phyloP scores from a whole-genome alignment of 2,888 invertebrate genomes.

The Ormyrus pomaceus region DNA sequence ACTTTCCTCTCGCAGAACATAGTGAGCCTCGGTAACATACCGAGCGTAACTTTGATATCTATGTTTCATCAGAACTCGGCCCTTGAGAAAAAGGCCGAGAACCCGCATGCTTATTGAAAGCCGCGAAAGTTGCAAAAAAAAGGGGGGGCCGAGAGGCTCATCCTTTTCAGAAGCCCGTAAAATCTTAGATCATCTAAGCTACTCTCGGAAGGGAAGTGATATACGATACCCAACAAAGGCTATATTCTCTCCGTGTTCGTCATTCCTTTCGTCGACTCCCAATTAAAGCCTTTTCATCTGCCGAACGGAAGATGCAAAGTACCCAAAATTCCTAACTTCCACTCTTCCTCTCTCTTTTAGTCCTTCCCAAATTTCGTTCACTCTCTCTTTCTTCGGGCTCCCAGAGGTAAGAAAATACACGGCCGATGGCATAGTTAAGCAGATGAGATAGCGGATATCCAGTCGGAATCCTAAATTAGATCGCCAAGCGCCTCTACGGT shows the following conservation, averaged over 20 bases:
- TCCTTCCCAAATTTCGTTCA: background rate
- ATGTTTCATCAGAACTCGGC: too few species aligned
- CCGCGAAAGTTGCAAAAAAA: too few species aligned
- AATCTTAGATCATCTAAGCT: too few species aligned
- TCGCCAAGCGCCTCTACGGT: background rate
- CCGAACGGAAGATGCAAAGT: background rate
- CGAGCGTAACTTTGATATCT: too few species aligned
- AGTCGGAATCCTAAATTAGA: slow-evolving; percentile 26
- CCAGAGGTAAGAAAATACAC: background rate
- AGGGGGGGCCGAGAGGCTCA: too few species aligned
- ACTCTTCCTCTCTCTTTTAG: background rate
- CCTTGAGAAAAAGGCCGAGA: too few species aligned
- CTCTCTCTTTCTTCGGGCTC: background rate
- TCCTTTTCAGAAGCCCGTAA: too few species aligned
- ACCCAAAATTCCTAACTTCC: background rate
- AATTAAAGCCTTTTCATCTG: slow-evolving; percentile 17
- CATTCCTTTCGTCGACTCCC: background rate
- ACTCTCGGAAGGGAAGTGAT: background rate
- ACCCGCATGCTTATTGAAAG: too few species aligned
- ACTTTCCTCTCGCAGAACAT: background rate
- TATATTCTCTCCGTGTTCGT: too few species aligned
- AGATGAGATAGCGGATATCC: background rate
- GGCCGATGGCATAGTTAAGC: too few species aligned
- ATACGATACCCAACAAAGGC: background rate
- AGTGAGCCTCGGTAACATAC: background rate